Conservation (phyloP, 2,797 vertebrate species). For the Sebastes dallii region DNA sequence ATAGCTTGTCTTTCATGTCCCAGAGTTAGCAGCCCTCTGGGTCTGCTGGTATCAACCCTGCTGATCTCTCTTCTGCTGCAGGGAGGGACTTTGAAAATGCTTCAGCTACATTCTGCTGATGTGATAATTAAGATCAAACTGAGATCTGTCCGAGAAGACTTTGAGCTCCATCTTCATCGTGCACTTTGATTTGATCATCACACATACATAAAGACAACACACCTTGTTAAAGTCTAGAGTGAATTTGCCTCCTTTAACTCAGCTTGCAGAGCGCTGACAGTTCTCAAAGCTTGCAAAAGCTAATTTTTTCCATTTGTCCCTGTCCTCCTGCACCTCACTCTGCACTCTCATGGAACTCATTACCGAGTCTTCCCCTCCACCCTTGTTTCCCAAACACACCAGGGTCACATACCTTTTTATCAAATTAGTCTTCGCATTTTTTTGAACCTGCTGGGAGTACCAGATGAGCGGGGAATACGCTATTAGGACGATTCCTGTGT, state of each 20-base stretch:
- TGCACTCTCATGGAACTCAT: slow-evolving; percentile 25
- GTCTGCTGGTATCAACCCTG: slow-evolving; percentile 27
- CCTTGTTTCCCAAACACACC: slow-evolving; percentile 12
- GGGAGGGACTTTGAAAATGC: slow-evolving; percentile 21
- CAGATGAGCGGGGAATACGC: background rate
- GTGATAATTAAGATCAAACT: slow-evolving; percentile 39
- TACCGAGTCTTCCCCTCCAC: background rate
- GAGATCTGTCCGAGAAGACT: background rate
- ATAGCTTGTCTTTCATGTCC: slow-evolving; percentile 54
- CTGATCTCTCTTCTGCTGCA: slow-evolving; percentile 37
- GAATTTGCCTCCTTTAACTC: background rate
- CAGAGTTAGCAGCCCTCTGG: slow-evolving; percentile 34
- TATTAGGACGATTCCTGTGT: background rate
- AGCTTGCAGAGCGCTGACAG: background rate
- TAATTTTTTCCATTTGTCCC: slow-evolving; percentile 14
- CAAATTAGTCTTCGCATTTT: background rate
- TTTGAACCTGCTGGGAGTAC: background rate
- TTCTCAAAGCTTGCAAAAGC: background rate
- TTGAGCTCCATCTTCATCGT: background rate
- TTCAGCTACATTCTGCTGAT: slow-evolving; percentile 19
- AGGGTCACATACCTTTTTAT: background rate
- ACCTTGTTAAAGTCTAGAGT: background rate
- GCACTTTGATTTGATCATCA: background rate
- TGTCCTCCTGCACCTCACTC: slow-evolving; percentile 4
- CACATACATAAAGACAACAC: background rate